Percentiles rank a stretch among this genome's conserved stretches.
phyloP scores from a whole-genome alignment of 2,113 vertebrate species.

The Mesembrinibis cayennensis region DNA sequence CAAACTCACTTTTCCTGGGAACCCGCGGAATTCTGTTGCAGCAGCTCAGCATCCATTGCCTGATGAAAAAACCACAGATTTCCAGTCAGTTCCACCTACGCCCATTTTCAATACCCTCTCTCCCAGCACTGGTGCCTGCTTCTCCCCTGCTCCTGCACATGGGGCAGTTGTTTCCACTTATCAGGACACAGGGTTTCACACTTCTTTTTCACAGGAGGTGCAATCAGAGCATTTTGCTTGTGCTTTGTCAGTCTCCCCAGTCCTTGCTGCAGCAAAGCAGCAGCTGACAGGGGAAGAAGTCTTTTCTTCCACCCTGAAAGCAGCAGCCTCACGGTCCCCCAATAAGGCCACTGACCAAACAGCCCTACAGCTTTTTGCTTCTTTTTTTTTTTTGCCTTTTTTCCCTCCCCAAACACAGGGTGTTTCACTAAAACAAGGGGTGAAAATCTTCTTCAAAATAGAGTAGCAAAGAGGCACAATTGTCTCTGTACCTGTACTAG shows the following conservation, averaged over 20 bases:
- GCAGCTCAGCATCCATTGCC: not conserved
- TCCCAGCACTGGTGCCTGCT: fast-evolving
- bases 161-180: not conserved
- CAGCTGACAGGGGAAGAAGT: not conserved
- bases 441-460: not conserved
- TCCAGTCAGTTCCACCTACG: not conserved
- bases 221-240: not conserved
- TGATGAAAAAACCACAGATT: not conserved
- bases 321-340: not conserved
- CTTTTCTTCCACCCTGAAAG: not conserved
- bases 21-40: not conserved
- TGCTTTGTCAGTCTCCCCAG: not conserved
- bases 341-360: not conserved
- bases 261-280: not conserved
- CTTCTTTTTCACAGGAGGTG: not conserved
- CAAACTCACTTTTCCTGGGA: not conserved
- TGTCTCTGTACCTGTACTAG: not conserved
- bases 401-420: not conserved
- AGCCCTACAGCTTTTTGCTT: not conserved
- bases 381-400: no score
- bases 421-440: not conserved
- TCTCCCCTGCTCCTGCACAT: not conserved
- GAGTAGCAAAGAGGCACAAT: not conserved
- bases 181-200: not conserved
- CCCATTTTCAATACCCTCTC: not conserved